These are phyloP conservation scores for Ypsolopha sequella DNA, from an alignment of 2,888 invertebrate species.

Conservation along the genomic window DNA sequence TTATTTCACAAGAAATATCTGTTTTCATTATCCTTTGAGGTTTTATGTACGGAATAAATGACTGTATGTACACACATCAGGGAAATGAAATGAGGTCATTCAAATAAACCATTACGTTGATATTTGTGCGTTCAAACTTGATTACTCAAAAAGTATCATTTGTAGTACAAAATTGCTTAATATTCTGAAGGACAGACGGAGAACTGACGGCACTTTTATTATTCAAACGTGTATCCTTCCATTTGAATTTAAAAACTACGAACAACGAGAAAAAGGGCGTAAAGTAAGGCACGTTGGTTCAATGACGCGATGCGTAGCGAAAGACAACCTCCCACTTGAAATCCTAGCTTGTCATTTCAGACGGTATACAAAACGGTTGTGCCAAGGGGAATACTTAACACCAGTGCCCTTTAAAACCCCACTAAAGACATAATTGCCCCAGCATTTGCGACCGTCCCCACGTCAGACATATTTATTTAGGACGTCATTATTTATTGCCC, in stretches of 20 bases:
- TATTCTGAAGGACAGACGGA: not conserved
- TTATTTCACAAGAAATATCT: too few species aligned
- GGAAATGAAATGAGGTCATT: too few species aligned
- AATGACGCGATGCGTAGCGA: slow-evolving; percentile 24
- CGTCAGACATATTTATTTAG: slow-evolving; percentile 20
- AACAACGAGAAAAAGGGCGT: not conserved
- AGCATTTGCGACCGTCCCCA: slow-evolving; percentile 14
- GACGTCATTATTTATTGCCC: slow-evolving; percentile 17
- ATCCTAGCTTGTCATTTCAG: slow-evolving; percentile 14
- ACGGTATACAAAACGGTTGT: slow-evolving; percentile 19
- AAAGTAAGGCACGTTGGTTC: slow-evolving; percentile 4
- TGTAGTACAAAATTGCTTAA: too few species aligned
- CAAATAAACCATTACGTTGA: too few species aligned
- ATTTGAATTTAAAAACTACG: not conserved
- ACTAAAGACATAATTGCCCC: slow-evolving; percentile 38
- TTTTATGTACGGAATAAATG: too few species aligned
- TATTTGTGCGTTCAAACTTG: too few species aligned
- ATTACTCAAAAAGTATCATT: too few species aligned
- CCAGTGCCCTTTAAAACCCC: slow-evolving; percentile 26
- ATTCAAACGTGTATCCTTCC: not conserved
- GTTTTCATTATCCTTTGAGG: too few species aligned
- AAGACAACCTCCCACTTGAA: slow-evolving; percentile 20
- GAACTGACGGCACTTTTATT: not conserved
- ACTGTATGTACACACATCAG: too few species aligned
- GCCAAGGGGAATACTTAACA: slow-evolving; percentile 36